Conservation (phyloP, 2,888 invertebrate genomes). For the Leucoptera coffeella region DNA sequence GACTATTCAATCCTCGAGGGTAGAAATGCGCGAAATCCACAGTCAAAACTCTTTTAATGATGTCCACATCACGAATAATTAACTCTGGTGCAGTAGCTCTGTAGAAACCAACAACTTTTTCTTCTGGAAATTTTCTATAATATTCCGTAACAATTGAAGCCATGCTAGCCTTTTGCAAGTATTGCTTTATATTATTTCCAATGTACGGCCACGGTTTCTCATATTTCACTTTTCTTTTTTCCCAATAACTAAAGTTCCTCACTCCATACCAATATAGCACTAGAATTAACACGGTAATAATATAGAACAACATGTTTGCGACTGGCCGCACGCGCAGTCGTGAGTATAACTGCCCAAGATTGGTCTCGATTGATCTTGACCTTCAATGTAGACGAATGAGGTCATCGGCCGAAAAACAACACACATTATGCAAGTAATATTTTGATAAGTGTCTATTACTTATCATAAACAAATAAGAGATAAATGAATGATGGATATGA, state of each 20-base stretch:
- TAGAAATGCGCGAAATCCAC: constrained; percentile 28
- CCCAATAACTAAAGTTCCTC: constrained; percentile 26
- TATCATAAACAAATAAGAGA: too few relatives aligned
- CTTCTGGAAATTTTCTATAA: constrained; percentile 26
- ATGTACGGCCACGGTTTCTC: constrained; percentile 22
- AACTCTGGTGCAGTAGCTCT: constrained; percentile 23
- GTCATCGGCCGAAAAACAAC: too few relatives aligned
- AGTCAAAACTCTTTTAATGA: constrained; percentile 24
- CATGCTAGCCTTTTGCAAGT: constrained; percentile 20
- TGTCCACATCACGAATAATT: constrained; percentile 28
- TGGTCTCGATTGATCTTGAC: too few relatives aligned
- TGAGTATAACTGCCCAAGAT: too few relatives aligned
- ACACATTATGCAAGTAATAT: too few relatives aligned
- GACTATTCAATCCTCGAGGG: constrained; percentile 23
- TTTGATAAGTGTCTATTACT: too few relatives aligned
- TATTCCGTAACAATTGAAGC: constrained; percentile 24
- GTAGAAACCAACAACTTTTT: constrained; percentile 30
- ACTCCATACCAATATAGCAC: constrained; percentile 20
- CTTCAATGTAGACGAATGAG: too few relatives aligned
- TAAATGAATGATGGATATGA: too few relatives aligned
- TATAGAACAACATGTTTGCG: background rate
- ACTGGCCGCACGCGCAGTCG: background rate
- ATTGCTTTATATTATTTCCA: constrained; percentile 23
- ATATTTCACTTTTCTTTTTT: constrained; percentile 25
- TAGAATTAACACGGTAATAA: constrained; percentile 7